Evolutionary conservation across 2,888 invertebrate species (phyloP).

Genomic region (Troides aeacus): DNA sequence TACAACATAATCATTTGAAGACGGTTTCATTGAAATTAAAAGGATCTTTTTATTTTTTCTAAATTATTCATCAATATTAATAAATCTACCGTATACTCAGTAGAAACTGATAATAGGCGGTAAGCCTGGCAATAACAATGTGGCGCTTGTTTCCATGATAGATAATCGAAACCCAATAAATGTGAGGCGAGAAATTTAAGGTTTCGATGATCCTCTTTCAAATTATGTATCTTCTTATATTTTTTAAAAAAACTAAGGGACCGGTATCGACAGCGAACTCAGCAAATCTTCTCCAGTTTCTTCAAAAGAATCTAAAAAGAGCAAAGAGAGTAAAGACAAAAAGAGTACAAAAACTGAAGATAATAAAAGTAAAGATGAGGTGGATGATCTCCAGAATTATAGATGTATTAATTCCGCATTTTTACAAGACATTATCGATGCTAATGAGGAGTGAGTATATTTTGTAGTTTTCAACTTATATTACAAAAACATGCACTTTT

Average conservation of each 20-base stretch:
- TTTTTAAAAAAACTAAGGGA: slow-evolving; percentile 43
- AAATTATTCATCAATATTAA: too few species aligned
- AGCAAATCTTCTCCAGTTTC: slow-evolving; percentile 89
- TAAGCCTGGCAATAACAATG: too few species aligned
- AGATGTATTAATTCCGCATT: slow-evolving; percentile 86
- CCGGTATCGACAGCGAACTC: slow-evolving; percentile 88
- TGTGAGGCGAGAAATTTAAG: too few species aligned
- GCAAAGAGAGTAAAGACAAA: slow-evolving; percentile 85
- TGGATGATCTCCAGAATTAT: slow-evolving; percentile 81
- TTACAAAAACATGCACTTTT: too few species aligned
- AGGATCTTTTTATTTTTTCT: too few species aligned
- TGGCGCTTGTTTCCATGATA: too few species aligned
- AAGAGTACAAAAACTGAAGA: slow-evolving; percentile 73
- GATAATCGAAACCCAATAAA: too few species aligned
- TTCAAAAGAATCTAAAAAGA: slow-evolving; percentile 89
- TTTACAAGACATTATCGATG: slow-evolving; percentile 84
- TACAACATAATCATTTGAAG: too few species aligned
- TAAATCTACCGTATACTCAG: too few species aligned
- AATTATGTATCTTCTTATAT: background rate
- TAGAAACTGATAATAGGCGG: too few species aligned
- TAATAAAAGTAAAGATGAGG: slow-evolving; percentile 81
- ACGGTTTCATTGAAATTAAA: too few species aligned
- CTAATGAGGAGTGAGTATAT: slow-evolving; percentile 84
- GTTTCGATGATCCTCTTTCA: background rate
- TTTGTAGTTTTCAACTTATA: too few species aligned